Evolutionary conservation across 2,113 vertebrate species (phyloP), one percentile per base, ranked within the genome.

Genomic region (Tachycineta bicolor): DNA sequence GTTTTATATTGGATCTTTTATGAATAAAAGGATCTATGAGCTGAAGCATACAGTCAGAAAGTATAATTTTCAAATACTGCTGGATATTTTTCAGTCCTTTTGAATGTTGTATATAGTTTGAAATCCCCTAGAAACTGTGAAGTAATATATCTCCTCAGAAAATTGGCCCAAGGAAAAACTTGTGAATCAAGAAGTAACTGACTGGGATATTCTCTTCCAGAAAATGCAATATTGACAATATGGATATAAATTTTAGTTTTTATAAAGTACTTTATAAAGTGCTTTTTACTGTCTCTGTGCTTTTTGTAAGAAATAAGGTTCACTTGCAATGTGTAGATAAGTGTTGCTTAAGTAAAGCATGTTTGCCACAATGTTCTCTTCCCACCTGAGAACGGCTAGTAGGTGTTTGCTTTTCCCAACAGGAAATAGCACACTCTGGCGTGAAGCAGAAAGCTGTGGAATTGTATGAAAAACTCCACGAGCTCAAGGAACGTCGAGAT

Each of bases 391-490:
- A 83, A 56, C 34, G 94, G 19, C 33, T 87, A 49, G 11, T 34
- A 20, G 7, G 8, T 52, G 37, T 75, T 85, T 87, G 52, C 28
- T 87, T 44, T 92, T 96, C 22, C 71, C 21, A 63, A 83, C 83
- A 98, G 98, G 98, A 98, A 97, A 96, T 98, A 89, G 94, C 97
- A 60, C 98, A 99, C 80, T 99, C 98, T 1, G 98, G 97, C 18
- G 97, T 99, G 71, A 99, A 99, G 92, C 98, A 99, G 95, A 97
- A 99, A 78, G 98, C 99, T 31, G 97, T 99, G 50, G 92, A 98
- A 23, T 97, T 99, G 10, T 98, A 99, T 41, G 98, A 98, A 93
- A 98, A 98, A 10, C 97, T 99, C 62, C 97, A 98, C 52, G 96
- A 98, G 5, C 97, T 99, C 44, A 98, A 99, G 93, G 97, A 96